These are phyloP conservation scores for Toxostoma redivivum DNA, from an alignment of 2,113 vertebrate species.

Conservation along the genomic window DNA sequence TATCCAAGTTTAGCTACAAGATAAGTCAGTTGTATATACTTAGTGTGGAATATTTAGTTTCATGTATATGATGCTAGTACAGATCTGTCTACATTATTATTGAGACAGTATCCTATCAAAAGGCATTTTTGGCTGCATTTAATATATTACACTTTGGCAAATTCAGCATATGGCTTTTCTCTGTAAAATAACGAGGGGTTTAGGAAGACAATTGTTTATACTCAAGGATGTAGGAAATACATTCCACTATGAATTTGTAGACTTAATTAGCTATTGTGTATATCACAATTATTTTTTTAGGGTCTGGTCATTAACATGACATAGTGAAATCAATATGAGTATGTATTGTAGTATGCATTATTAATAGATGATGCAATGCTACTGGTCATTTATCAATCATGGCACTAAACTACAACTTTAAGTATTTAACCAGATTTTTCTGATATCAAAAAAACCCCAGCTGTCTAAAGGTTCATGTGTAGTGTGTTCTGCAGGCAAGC, in stretches of 20 bases:
- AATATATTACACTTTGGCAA: neutral
- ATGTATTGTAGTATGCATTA: neutral
- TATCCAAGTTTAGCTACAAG: neutral
- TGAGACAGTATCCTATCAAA: neutral
- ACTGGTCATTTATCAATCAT: neutral
- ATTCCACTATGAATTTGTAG: neutral
- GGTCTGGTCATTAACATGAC: neutral
- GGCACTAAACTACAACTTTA: neutral
- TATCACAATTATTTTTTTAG: neutral
- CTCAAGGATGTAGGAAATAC: neutral
- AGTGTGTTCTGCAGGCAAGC: neutral
- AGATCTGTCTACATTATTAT: neutral
- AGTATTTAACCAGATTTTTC: neutral
- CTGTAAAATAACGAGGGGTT: neutral
- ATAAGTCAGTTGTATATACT: neutral
- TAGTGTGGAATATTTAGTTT: neutral
- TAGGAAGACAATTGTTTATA: neutral
- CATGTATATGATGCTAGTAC: neutral
- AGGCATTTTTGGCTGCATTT: neutral
- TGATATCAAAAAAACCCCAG: neutral
- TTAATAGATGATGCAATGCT: neutral
- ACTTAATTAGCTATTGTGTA: neutral
- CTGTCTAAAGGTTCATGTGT: rapidly evolving
- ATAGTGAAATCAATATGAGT: neutral
- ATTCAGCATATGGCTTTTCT: neutral